Evolutionary conservation across 2,113 vertebrate genomes (phyloP).

Genomic region (Salvelinus fontinalis): DNA sequence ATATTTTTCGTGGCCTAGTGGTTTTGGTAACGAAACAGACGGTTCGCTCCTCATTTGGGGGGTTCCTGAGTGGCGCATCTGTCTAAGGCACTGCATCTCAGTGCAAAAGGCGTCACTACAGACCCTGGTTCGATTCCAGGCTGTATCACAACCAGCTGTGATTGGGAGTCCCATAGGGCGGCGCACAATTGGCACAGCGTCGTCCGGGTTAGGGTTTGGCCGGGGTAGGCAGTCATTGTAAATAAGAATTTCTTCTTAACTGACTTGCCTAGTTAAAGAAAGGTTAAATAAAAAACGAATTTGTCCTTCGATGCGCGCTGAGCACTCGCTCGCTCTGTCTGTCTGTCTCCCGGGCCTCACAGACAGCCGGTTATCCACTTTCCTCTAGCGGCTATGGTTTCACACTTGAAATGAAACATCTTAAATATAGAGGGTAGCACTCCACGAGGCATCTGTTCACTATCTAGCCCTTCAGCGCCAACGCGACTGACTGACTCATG

Average conservation of each 20-base stretch:
- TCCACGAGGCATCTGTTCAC: conserved; percentile 21
- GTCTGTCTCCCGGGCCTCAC: conserved; percentile 23
- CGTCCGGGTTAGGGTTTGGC: too few relatives aligned
- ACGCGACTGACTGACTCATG: conserved; percentile 13
- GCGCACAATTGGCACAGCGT: too few relatives aligned
- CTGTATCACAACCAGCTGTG: too few relatives aligned
- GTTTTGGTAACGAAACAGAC: conserved; percentile 36
- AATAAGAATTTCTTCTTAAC: too few relatives aligned
- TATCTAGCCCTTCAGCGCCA: not conserved
- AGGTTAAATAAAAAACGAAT: not conserved
- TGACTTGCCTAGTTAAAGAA: conserved; percentile 8
- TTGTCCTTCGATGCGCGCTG: conserved; percentile 30
- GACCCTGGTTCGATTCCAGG: too few relatives aligned
- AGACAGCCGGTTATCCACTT: conserved; percentile 59
- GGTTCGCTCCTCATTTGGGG: conserved; percentile 16
- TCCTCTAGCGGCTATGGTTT: conserved; percentile 61
- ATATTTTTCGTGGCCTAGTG: conserved; percentile 45
- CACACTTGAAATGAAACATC: conserved; percentile 80
- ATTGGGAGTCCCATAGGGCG: too few relatives aligned
- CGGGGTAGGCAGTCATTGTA: too few relatives aligned
- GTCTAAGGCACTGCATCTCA: too few relatives aligned
- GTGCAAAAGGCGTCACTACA: too few relatives aligned
- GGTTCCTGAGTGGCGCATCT: too few relatives aligned
- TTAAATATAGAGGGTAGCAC: conserved; percentile 60
- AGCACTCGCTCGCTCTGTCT: conserved; percentile 5